Base-by-base conservation (phyloP, 2,797 vertebrate genomes). In the Gephyroberyx darwinii region DNA sequence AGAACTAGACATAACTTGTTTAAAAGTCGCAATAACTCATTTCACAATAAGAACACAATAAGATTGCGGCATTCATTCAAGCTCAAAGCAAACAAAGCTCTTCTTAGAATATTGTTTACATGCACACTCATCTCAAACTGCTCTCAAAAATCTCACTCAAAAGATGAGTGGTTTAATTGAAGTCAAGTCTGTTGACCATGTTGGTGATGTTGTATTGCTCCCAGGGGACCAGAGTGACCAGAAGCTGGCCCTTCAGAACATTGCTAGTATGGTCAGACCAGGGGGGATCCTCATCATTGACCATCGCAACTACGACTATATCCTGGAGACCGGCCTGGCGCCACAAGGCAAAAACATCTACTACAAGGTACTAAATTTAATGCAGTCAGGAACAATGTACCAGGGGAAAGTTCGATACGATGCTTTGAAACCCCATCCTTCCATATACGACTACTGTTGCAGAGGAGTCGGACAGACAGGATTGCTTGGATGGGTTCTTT, bases 321-420 rank as follows among this genome's bases (percentile, higher is more conserved):
- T 99, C 82, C 92, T 99, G 79, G 94, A 96, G 86, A 98, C 97
- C 0, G 98, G 98, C 37, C 92, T 81, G 0, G 96, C 96, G 0
- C 98, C 98, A 0, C 93, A 95, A 0, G 98, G 98, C 52, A 99
- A 99, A 90, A 99, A 99, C 81, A 98, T 99, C 88, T 99, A 99
- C 91, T 99, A 99, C 63, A 96, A 99, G 97, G 98, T 99, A 86
- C 10, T 5, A 1, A 39, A 16, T 0, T 5, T 17, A 7, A 41
- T 5, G 22, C 17, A 39, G 33, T 35, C 33, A 35, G 33, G 33
- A 35, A 35, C 33, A 35, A 8, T 35, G 8, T 9, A 10, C 12
- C 13, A 16, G 39, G 39, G 39, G 9, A 41, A 10, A 13, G 39
- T 41, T 41, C 13, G 12, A 13, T 13, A 12, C 14, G 39, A 41